Evolutionary conservation across 2,113 vertebrate species (phyloP).

Genomic region (Gambusia affinis): DNA sequence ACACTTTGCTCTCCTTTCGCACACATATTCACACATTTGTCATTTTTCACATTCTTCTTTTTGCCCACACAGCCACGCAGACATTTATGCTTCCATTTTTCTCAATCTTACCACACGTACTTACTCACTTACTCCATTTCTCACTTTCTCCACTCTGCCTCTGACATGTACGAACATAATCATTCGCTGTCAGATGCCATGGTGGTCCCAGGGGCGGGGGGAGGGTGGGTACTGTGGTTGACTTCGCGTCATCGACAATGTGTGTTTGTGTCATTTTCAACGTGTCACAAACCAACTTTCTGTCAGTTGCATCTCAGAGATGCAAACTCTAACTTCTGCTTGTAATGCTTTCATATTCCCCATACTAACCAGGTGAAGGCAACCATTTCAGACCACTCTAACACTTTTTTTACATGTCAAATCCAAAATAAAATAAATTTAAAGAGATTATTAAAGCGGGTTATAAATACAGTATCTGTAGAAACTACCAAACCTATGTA

Average conservation of each 20-base stretch:
- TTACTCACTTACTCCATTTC: slow-evolving; percentile 28
- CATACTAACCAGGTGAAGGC: neutral
- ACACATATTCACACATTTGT: slow-evolving; percentile 63
- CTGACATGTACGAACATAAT: slow-evolving; percentile 13
- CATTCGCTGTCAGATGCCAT: slow-evolving; percentile 43
- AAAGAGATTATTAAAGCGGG: neutral
- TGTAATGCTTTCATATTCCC: neutral
- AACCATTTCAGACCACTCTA: neutral
- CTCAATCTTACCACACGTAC: slow-evolving; percentile 47
- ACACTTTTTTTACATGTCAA: neutral
- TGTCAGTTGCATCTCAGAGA: neutral
- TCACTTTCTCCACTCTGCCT: slow-evolving; percentile 14
- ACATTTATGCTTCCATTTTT: slow-evolving; percentile 29
- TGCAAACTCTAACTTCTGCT: neutral
- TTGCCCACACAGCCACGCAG: slow-evolving; percentile 38
- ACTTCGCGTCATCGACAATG: slow-evolving; percentile 2
- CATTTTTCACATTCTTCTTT: slow-evolving; percentile 53
- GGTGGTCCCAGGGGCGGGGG: slow-evolving; percentile 11
- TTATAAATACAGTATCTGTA: neutral
- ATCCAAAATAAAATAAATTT: neutral
- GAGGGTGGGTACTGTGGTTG: neutral
- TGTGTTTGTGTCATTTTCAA: slow-evolving; percentile 4
- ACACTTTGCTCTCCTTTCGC: slow-evolving; percentile 59
- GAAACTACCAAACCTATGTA: neutral
- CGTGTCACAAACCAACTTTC: neutral